Conservation (phyloP, 2,113 vertebrate genomes). For the Tachysurus fulvidraco region DNA sequence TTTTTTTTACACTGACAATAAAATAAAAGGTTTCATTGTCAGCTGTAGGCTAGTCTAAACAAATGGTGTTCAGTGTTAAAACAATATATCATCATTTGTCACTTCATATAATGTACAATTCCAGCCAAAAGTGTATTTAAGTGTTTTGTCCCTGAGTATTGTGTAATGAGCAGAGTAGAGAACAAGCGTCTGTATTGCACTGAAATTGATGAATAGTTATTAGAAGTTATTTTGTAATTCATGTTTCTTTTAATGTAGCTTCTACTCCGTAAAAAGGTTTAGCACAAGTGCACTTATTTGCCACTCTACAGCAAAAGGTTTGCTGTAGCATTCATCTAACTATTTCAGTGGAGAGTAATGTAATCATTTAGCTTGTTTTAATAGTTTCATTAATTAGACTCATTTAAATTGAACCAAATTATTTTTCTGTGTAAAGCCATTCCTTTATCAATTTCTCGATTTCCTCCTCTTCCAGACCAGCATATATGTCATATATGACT, state of each 20-base stretch:
- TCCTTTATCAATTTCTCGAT: not conserved
- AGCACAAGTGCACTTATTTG: constrained; percentile 24
- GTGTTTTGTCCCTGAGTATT: not conserved
- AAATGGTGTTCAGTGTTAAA: not conserved
- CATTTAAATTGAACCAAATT: not conserved
- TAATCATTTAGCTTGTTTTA: not conserved
- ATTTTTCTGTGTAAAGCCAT: not conserved
- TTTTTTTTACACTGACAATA: not conserved
- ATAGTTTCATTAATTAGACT: not conserved
- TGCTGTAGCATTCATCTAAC: not conserved
- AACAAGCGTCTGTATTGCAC: not conserved
- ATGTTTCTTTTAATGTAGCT: not conserved
- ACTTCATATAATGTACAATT: not conserved
- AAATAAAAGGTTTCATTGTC: not conserved
- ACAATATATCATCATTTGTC: not conserved
- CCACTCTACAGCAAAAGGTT: not conserved
- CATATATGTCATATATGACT: not conserved
- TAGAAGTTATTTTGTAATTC: not conserved
- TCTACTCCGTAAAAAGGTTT: not conserved
- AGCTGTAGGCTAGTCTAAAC: not conserved
- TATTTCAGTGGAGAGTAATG: not conserved
- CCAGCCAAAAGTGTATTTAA: not conserved
- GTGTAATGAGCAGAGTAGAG: not conserved
- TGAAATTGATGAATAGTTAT: not conserved
- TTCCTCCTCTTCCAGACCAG: not conserved